Percentiles rank a stretch among this genome's conserved stretches.
phyloP scores from a whole-genome alignment of 2,888 invertebrate species.

The Coleophora flavipennella region DNA sequence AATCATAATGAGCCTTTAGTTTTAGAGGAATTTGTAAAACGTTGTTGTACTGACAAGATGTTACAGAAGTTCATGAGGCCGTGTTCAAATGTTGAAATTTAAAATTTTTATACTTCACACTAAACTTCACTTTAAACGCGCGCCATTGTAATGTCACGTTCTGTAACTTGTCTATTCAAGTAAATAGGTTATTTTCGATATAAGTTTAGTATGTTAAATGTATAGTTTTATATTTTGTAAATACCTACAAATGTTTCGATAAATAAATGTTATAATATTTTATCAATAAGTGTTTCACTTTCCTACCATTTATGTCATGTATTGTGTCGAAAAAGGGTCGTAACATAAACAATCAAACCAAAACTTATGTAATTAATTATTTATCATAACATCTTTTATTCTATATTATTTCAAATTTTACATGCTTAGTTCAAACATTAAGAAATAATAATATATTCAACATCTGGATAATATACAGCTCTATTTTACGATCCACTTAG shows the following conservation, averaged over 20 bases:
- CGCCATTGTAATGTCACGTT: too few relatives aligned
- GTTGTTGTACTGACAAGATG: conserved; percentile 14
- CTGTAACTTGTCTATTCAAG: conserved; percentile 6
- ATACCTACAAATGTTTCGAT: conserved; percentile 26
- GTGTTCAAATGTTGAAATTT: too few relatives aligned
- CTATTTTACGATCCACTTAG: conserved; percentile 64
- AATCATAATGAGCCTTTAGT: too few relatives aligned
- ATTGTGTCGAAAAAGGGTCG: background rate
- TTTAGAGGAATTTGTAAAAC: background rate
- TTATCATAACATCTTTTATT: conserved; percentile 73
- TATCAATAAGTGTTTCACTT: background rate
- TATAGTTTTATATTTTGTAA: conserved; percentile 33
- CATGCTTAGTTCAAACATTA: conserved; percentile 72
- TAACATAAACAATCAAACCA: conserved; percentile 35
- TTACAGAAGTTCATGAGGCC: too few relatives aligned
- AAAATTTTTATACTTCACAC: too few relatives aligned
- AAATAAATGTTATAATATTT: conserved; percentile 37
- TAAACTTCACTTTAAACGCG: too few relatives aligned
- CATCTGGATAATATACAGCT: conserved; percentile 71
- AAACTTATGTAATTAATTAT: conserved; percentile 71
- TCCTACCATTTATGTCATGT: background rate
- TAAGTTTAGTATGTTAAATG: conserved; percentile 20
- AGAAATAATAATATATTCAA: conserved; percentile 72
- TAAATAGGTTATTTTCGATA: conserved; percentile 9
- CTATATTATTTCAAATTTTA: conserved; percentile 73